These are phyloP conservation scores for Cryptomyrus ogoouensis DNA, from an alignment of 2,113 vertebrate species.

Conservation along the genomic window DNA sequence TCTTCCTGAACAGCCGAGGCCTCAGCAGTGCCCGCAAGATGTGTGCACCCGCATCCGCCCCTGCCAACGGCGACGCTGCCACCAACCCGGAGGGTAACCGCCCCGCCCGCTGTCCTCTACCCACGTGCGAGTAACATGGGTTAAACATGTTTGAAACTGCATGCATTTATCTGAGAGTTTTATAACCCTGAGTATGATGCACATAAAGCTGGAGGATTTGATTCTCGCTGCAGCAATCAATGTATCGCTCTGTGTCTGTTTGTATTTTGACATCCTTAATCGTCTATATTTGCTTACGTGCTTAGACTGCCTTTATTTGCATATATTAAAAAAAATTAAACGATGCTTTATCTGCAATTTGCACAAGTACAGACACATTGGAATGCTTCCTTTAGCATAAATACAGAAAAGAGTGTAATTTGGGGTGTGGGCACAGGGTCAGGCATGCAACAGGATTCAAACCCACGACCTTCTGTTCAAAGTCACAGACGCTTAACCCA, in stretches of 20 bases:
- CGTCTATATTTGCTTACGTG: neutral
- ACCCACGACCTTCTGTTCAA: neutral
- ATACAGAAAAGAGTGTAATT: neutral
- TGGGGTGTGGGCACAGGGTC: neutral
- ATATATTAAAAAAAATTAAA: neutral
- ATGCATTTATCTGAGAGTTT: neutral
- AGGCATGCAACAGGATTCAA: neutral
- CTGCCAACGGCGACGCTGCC: constrained; percentile 8
- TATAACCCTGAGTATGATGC: neutral
- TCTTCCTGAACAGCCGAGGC: constrained; percentile 91
- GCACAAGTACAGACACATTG: neutral
- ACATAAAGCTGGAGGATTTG: neutral
- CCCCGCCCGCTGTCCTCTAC: too few species aligned
- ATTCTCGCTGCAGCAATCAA: neutral
- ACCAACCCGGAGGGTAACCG: neutral
- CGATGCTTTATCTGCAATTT: neutral
- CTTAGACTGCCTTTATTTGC: neutral
- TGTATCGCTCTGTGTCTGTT: neutral
- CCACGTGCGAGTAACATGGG: neutral
- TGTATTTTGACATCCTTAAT: neutral
- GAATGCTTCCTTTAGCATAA: neutral
- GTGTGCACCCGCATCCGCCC: constrained; percentile 34
- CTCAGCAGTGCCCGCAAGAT: constrained; percentile 77
- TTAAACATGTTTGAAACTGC: neutral
- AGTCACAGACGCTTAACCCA: neutral